These are phyloP conservation scores for Propithecus perrieri DNA, from an alignment of 2,797 vertebrate species.

Conservation along the genomic window DNA sequence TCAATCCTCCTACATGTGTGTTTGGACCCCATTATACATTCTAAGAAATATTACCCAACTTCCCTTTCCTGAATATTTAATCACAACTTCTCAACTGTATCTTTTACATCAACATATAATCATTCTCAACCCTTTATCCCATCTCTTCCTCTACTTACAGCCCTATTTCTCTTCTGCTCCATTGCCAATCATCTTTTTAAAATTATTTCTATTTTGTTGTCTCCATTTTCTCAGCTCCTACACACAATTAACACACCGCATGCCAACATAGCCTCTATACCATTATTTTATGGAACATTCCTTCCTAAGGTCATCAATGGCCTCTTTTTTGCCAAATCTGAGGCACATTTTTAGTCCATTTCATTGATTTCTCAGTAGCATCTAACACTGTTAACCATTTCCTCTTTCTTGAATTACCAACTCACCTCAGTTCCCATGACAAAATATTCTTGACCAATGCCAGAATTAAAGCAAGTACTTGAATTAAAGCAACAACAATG, in stretches of 20 bases:
- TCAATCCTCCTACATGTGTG: not conserved
- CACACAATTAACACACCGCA: not conserved
- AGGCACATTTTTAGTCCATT: not conserved
- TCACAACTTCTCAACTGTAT: not conserved
- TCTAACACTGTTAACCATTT: not conserved
- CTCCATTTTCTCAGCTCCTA: not conserved
- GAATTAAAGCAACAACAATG: not conserved
- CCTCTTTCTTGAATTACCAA: not conserved
- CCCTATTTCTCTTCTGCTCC: not conserved
- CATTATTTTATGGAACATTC: not conserved
- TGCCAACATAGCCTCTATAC: not conserved
- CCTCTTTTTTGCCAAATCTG: not conserved
- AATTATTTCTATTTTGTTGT: not conserved
- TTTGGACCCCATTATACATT: not conserved
- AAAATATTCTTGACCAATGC: not conserved
- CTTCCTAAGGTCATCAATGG: not conserved
- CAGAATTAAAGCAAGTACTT: not conserved
- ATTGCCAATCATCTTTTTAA: not conserved
- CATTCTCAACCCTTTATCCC: not conserved
- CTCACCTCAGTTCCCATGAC: not conserved
- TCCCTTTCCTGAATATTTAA: not conserved
- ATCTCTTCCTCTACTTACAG: not conserved
- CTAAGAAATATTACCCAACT: not conserved
- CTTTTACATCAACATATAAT: not conserved
- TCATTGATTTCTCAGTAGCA: not conserved